phyloP scores from a whole-genome alignment of 2,113 vertebrate genomes.

The Orycteropus afer region DNA sequence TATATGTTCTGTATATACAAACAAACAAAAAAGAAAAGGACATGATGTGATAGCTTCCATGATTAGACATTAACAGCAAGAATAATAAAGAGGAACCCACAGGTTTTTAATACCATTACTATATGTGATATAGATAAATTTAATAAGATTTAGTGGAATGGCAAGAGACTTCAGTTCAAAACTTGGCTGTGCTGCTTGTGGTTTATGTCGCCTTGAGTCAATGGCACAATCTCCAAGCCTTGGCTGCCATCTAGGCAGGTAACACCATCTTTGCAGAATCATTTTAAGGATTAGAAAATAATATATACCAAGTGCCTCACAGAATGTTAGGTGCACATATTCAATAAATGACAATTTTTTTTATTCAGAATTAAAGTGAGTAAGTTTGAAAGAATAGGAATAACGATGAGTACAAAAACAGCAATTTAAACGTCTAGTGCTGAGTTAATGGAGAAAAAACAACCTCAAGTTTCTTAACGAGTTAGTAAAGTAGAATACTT shows the following conservation, averaged over 20 bases:
- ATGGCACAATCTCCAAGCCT: neutral
- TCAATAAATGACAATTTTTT: neutral
- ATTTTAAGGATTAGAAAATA: constrained; percentile 33
- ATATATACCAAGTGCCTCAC: neutral
- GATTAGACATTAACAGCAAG: neutral
- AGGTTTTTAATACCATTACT: neutral
- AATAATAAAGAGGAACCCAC: neutral
- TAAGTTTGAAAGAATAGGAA: neutral
- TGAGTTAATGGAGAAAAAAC: neutral
- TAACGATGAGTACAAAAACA: neutral
- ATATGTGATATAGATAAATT: neutral
- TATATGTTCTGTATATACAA: constrained; percentile 90
- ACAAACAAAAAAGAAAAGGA: neutral
- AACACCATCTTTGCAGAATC: neutral
- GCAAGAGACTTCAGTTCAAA: constrained; percentile 8
- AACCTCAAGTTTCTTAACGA: constrained; percentile 2
- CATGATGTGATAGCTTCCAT: neutral
- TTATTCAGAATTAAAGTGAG: neutral
- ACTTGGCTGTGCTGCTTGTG: neutral
- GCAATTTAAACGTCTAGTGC: neutral
- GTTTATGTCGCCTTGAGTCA: neutral
- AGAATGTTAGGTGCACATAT: neutral
- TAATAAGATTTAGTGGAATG: neutral
- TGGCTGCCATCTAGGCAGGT: neutral
- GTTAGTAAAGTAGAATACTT: neutral